These are phyloP conservation scores for Nasalis larvatus DNA, from an alignment of 2,113 vertebrate genomes.

Conservation along the genomic window DNA sequence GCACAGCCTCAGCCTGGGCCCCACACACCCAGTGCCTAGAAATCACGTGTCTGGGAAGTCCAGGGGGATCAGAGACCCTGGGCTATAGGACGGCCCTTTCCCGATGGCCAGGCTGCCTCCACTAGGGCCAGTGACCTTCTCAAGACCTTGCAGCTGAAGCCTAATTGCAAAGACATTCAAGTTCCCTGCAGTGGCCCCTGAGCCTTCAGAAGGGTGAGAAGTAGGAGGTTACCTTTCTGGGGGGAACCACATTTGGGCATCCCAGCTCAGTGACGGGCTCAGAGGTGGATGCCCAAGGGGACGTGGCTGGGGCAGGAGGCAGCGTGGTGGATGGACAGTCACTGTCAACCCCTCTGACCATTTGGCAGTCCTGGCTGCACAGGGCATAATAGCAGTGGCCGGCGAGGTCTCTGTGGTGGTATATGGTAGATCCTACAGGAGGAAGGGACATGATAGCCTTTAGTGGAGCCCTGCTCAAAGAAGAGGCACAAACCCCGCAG, in stretches of 20 bases:
- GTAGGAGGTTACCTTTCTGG: constrained; percentile 54
- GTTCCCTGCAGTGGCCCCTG: fast-evolving
- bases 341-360: constrained; percentile 69
- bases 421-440: constrained; percentile 84
- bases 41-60: fast-evolving
- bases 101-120: fast-evolving
- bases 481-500: too few relatives aligned
- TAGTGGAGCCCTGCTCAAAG: not conserved
- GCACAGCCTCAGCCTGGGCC: fast-evolving
- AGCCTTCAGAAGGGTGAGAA: fast-evolving
- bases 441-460: fast-evolving
- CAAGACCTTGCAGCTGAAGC: fast-evolving
- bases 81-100: fast-evolving
- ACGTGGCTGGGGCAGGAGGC: fast-evolving
- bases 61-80: fast-evolving
- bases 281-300: fast-evolving
- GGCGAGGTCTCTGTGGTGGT: constrained; percentile 81
- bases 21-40: fast-evolving
- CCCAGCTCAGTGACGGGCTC: fast-evolving
- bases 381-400: constrained; percentile 85
- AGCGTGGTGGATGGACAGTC: fast-evolving
- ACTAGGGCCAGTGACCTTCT: fast-evolving
- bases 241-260: constrained; percentile 57
- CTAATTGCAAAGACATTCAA: fast-evolving
- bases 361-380: constrained; percentile 83